Conservation (phyloP, 2,113 vertebrate species). For the Vicugna pacos region DNA sequence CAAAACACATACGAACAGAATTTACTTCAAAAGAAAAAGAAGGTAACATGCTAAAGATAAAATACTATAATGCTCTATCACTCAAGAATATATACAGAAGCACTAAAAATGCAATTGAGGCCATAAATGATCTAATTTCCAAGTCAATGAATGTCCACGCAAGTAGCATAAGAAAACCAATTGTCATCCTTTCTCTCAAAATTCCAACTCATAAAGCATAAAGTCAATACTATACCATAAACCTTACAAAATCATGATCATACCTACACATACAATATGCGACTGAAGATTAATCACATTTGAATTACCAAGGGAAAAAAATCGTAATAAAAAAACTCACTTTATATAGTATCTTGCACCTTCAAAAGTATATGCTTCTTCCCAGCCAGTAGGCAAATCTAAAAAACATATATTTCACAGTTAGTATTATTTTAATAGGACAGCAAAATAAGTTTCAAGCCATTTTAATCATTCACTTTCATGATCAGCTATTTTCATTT, state of each 20-base stretch:
- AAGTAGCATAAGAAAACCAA: conserved; percentile 45
- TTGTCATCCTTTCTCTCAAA: conserved; percentile 33
- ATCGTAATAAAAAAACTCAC: conserved; percentile 89
- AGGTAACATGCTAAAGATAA: neutral
- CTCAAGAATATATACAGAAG: neutral
- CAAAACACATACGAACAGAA: conserved; percentile 4
- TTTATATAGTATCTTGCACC: conserved; percentile 99
- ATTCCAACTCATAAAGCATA: conserved; percentile 21
- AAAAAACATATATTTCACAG: conserved; percentile 81
- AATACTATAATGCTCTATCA: neutral
- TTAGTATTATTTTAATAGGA: conserved; percentile 60
- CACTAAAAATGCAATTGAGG: neutral
- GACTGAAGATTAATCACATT: conserved; percentile 22
- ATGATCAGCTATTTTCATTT: conserved; percentile 15
- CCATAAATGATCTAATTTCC: neutral
- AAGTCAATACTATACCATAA: neutral
- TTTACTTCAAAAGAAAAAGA: neutral
- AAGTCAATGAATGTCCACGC: neutral
- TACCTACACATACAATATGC: neutral
- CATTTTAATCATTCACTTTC: conserved; percentile 55
- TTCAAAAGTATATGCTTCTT: conserved; percentile 98
- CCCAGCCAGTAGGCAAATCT: conserved; percentile 99
- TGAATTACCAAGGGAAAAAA: conserved; percentile 49
- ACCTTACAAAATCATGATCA: neutral
- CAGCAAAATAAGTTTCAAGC: conserved; percentile 4